A percentile compares a stretch with the other conserved stretches of the same genome.
phyloP scores from a whole-genome alignment of 2,113 vertebrate species.

The Sinosuthora webbiana region DNA sequence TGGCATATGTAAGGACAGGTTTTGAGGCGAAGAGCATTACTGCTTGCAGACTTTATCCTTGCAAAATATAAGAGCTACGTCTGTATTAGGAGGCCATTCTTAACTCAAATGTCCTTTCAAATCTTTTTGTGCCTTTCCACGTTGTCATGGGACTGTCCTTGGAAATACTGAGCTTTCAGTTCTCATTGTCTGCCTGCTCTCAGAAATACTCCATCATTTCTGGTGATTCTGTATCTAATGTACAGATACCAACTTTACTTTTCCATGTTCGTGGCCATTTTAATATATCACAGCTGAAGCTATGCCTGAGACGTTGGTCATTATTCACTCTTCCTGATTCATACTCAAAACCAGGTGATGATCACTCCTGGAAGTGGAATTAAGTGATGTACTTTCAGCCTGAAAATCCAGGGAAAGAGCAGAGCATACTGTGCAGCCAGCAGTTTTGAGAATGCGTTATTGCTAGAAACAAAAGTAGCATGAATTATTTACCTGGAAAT shows the following conservation, averaged over 20 bases:
- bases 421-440: background rate
- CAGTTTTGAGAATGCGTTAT: background rate
- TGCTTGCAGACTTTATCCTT: background rate
- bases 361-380: background rate
- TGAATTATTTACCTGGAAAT: constrained; percentile 47
- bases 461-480: constrained; percentile 41
- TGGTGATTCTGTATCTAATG: background rate
- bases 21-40: background rate
- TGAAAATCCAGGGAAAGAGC: background rate
- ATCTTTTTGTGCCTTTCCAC: background rate
- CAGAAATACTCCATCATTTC: background rate
- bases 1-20: background rate
- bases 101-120: background rate
- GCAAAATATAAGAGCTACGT: background rate
- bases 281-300: background rate
- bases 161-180: background rate
- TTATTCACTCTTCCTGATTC: background rate
- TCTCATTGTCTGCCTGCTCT: background rate
- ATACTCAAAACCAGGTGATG: background rate
- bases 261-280: background rate
- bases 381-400: background rate
- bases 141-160: background rate
- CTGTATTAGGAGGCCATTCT: background rate
- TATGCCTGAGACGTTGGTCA: background rate
- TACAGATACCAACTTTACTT: background rate